Percentiles rank a stretch among this genome's conserved stretches.
Conservation (phyloP, 2,797 vertebrate species). For the Babyrousa celebensis region DNA sequence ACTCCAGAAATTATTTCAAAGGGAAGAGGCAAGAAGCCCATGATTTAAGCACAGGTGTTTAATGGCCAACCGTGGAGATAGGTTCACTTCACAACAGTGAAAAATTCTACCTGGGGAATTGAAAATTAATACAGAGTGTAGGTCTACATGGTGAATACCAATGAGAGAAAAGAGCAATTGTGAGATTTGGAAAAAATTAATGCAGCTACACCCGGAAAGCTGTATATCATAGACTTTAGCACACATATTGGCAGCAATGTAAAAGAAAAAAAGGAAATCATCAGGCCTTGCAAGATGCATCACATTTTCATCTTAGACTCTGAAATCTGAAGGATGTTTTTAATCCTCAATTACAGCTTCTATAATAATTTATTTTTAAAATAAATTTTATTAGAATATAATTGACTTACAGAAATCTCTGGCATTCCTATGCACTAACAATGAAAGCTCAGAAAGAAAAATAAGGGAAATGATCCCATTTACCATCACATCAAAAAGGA, state of each 20-base stretch:
- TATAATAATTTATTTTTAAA: background rate
- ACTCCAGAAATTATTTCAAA: slow-evolving; percentile 60
- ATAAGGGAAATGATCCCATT: too few relatives aligned
- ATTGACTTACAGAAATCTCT: too few relatives aligned
- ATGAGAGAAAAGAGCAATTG: slow-evolving; percentile 73
- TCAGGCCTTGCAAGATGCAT: background rate
- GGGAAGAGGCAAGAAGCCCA: slow-evolving; percentile 38
- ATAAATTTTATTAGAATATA: too few relatives aligned
- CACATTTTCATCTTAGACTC: slow-evolving; percentile 12
- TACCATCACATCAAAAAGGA: too few relatives aligned
- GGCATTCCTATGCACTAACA: too few relatives aligned
- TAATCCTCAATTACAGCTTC: background rate
- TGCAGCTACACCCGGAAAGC: slow-evolving; percentile 37
- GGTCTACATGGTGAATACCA: slow-evolving; percentile 58
- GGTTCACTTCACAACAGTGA: slow-evolving; percentile 57
- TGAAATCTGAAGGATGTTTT: background rate
- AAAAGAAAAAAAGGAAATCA: slow-evolving; percentile 19
- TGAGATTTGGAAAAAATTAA: slow-evolving; percentile 69
- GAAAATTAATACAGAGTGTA: slow-evolving; percentile 70
- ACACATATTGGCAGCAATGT: background rate
- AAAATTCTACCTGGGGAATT: slow-evolving; percentile 57
- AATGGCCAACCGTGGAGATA: slow-evolving; percentile 70
- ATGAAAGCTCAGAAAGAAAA: too few relatives aligned
- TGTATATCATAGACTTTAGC: slow-evolving; percentile 13
- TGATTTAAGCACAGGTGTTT: slow-evolving; percentile 75